A percentile compares a stretch with the other conserved stretches of the same genome.
Evolutionary conservation across 35 echinoderm and acorn worm genomes (phyloP).

Genomic region (Hemicentrotus pulcherrimus): DNA sequence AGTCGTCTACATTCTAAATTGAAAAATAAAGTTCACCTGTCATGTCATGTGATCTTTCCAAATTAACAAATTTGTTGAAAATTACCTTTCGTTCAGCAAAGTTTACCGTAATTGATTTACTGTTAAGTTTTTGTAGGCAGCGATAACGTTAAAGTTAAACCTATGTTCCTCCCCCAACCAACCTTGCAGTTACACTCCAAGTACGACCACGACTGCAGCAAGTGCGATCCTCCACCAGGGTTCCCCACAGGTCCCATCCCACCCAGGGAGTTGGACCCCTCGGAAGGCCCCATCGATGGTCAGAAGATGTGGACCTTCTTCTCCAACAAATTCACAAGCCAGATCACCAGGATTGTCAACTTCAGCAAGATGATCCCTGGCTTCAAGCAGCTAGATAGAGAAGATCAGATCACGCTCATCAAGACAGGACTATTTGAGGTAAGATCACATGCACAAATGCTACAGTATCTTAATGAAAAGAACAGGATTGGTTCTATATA

Average conservation of each 20-base stretch:
- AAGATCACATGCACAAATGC: background rate
- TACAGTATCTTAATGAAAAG: background rate
- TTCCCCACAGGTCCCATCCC: slow-evolving; percentile 85
- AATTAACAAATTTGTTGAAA: too few relatives aligned
- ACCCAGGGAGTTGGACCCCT: slow-evolving; percentile 75
- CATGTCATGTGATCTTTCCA: too few relatives aligned
- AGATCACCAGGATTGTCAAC: slow-evolving; percentile 95
- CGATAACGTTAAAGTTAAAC: background rate
- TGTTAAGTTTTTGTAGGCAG: too few relatives aligned
- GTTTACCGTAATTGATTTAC: too few relatives aligned
- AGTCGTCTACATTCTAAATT: too few relatives aligned
- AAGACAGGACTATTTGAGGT: slow-evolving; percentile 96
- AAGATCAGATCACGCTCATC: slow-evolving; percentile 97
- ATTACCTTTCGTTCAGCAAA: too few relatives aligned
- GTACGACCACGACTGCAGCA: slow-evolving; percentile 92
- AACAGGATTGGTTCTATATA: too few relatives aligned
- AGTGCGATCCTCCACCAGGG: slow-evolving; percentile 82
- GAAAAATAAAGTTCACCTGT: too few relatives aligned
- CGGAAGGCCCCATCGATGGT: slow-evolving; percentile 63
- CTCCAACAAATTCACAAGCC: slow-evolving; percentile 99
- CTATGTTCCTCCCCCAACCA: background rate
- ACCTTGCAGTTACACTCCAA: slow-evolving; percentile 72
- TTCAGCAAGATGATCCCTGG: slow-evolving; percentile 96
- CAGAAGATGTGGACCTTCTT: slow-evolving; percentile 95
- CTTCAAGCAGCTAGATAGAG: slow-evolving; percentile 88